These are phyloP conservation scores for Tringa solitaria DNA, from an alignment of 2,113 vertebrate genomes.

Conservation along the genomic window DNA sequence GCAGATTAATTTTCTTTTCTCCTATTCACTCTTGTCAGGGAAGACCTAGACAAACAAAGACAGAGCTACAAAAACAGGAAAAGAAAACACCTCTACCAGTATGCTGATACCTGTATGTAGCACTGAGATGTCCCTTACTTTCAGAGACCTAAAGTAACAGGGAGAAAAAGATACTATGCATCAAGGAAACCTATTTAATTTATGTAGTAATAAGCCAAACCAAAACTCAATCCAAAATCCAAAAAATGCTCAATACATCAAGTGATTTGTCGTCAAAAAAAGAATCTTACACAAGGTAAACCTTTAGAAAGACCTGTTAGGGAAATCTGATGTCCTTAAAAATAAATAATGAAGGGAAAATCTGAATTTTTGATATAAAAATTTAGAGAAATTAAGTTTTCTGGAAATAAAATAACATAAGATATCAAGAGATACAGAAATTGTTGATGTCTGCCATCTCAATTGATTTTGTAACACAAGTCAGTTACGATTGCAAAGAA, in stretches of 20 bases:
- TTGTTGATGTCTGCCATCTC: neutral
- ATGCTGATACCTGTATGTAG: neutral
- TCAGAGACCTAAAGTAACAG: neutral
- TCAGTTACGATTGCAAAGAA: neutral
- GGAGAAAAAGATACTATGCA: neutral
- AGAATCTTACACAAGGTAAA: neutral
- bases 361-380: neutral
- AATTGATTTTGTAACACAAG: neutral
- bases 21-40: neutral
- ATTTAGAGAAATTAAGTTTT: neutral
- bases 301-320: neutral
- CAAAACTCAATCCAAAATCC: accelerated
- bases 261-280: neutral
- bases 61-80: neutral
- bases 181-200: neutral
- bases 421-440: neutral
- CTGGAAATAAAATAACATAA: neutral
- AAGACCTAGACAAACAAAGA: neutral
- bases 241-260: neutral
- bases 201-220: neutral
- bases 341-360: neutral
- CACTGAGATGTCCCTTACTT: neutral
- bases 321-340: neutral
- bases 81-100: neutral
- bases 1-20: neutral